Percentiles rank a stretch among this genome's conserved stretches.
These are phyloP conservation scores for Cephalopachus bancanus DNA, from an alignment of 2,797 vertebrate genomes.

Conservation along the genomic window DNA sequence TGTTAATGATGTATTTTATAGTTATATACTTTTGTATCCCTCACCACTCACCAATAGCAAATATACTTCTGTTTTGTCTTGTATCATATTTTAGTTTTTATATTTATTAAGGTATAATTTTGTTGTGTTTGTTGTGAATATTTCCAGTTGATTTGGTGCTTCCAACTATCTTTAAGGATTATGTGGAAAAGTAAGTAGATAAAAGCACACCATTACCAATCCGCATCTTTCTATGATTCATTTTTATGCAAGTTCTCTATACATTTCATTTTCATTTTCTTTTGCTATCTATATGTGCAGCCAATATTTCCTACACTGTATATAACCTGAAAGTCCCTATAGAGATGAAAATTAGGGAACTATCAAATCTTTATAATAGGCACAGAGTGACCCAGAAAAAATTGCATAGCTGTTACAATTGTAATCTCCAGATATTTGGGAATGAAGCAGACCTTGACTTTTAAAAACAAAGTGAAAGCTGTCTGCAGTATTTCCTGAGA, in stretches of 20 bases:
- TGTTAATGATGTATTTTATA: neutral
- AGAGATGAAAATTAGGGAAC: neutral
- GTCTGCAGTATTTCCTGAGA: neutral
- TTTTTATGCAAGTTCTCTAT: neutral
- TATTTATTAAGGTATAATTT: neutral
- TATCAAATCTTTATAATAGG: neutral
- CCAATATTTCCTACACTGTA: neutral
- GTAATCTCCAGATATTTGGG: constrained; percentile 49
- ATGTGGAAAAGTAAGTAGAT: neutral
- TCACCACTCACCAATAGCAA: neutral
- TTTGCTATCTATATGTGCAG: neutral
- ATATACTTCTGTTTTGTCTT: neutral
- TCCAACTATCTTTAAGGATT: neutral
- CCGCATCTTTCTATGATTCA: neutral
- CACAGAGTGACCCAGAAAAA: neutral
- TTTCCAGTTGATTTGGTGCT: neutral
- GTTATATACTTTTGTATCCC: neutral
- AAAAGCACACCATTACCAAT: neutral
- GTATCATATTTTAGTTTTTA: neutral
- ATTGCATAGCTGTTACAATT: neutral
- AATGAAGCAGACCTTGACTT: neutral
- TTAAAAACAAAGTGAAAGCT: constrained; percentile 62
- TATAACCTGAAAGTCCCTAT: neutral
- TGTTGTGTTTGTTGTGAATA: neutral
- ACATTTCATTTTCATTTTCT: neutral